These are phyloP conservation scores for Halcyon leucocephala DNA, from an alignment of 2,797 vertebrate genomes.

Conservation along the genomic window DNA sequence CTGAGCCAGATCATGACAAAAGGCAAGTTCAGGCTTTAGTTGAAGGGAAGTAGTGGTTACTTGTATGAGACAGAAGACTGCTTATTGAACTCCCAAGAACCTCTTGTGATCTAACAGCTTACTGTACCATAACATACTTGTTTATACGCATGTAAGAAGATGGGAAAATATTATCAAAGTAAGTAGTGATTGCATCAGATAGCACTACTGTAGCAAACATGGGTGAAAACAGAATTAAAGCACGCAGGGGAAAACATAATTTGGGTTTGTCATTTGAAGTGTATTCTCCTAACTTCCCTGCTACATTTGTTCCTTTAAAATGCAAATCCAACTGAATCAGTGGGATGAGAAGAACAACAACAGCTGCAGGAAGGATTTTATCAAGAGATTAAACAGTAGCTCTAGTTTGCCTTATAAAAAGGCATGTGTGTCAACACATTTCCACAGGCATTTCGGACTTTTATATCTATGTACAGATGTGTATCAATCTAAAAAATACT, in stretches of 20 bases:
- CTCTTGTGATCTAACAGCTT: not conserved
- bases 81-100: not conserved
- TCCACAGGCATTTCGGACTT: not conserved
- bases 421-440: not conserved
- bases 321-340: not conserved
- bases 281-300: not conserved
- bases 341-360: conserved; percentile 8
- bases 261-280: not conserved
- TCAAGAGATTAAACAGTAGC: conserved; percentile 18
- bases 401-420: not conserved
- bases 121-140: not conserved
- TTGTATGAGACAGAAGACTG: not conserved
- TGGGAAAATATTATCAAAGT: not conserved
- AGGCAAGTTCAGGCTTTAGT: not conserved
- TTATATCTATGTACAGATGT: not conserved
- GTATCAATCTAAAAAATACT: not conserved
- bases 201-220: not conserved
- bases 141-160: not conserved
- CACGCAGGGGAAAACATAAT: not conserved
- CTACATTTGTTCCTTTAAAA: not conserved
- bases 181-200: not conserved
- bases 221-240: not conserved
- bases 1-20: not conserved
- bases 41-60: not conserved
- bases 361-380: conserved; percentile 50